Conservation (phyloP, 2,797 vertebrate species). For the Chaetodon trifasciatus region DNA sequence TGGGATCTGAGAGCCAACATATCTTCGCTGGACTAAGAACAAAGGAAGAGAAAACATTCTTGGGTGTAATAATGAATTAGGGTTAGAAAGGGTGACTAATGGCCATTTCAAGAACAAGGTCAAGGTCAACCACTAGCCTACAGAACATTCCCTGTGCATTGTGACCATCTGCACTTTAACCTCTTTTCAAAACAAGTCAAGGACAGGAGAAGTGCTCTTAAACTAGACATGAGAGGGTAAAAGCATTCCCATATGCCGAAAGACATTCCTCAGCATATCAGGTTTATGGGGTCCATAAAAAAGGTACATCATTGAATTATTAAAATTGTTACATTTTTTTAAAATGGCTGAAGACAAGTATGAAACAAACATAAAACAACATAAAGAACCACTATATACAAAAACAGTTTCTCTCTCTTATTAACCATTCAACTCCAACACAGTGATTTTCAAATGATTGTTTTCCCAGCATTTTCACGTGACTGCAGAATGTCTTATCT, state of each 20-base stretch:
- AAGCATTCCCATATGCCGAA: slow-evolving; percentile 31
- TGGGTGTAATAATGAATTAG: slow-evolving; percentile 12
- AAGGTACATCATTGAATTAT: slow-evolving; percentile 16
- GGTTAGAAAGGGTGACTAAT: slow-evolving; percentile 30
- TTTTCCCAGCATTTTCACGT: slow-evolving; percentile 34
- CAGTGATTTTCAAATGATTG: slow-evolving; percentile 32
- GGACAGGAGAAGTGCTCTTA: slow-evolving; percentile 29
- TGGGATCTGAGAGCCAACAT: slow-evolving; percentile 11
- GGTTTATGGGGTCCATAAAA: slow-evolving; percentile 41
- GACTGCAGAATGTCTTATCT: slow-evolving; percentile 18
- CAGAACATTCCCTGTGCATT: neutral
- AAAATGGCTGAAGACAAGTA: slow-evolving; percentile 11
- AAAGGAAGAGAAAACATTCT: neutral
- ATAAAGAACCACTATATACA: slow-evolving; percentile 54
- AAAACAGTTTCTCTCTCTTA: slow-evolving; percentile 28
- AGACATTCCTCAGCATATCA: slow-evolving; percentile 44
- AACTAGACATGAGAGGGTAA: slow-evolving; percentile 20
- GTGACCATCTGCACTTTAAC: slow-evolving; percentile 55
- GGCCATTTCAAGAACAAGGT: slow-evolving; percentile 34
- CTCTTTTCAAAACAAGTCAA: neutral
- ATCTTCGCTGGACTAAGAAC: slow-evolving; percentile 2
- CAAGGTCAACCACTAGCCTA: slow-evolving; percentile 35
- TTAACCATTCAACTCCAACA: slow-evolving; percentile 20
- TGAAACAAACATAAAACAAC: slow-evolving; percentile 51
- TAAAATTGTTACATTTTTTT: slow-evolving; percentile 10